phyloP scores from a whole-genome alignment of 2,113 vertebrate genomes.

The Formicarius rufipectus region DNA sequence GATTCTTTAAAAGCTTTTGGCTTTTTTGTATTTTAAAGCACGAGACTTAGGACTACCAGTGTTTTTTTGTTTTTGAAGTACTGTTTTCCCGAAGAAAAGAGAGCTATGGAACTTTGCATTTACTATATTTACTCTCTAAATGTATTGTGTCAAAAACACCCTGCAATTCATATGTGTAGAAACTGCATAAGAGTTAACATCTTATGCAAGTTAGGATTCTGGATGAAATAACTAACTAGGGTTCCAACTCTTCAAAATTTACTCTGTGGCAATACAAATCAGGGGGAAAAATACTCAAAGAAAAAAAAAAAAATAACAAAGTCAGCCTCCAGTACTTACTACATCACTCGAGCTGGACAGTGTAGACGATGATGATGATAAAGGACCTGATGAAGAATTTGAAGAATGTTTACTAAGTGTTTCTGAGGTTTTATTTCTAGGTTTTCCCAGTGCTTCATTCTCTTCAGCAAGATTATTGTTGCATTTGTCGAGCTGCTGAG shows the following conservation, averaged over 20 bases:
- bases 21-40: not conserved
- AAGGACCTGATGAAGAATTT: slow-evolving; percentile 90
- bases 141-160: not conserved
- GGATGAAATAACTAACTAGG: not conserved
- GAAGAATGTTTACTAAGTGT: slow-evolving; percentile 90
- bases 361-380: slow-evolving; percentile 88
- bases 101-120: not conserved
- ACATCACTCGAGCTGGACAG: slow-evolving; percentile 93
- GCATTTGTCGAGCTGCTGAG: slow-evolving; percentile 92
- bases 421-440: slow-evolving; percentile 80
- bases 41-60: not conserved
- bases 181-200: not conserved
- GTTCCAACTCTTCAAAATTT: not conserved
- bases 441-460: slow-evolving; percentile 75
- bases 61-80: not conserved
- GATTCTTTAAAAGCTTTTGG: not conserved
- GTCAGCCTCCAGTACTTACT: slow-evolving; percentile 76
- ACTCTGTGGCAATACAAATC: not conserved
- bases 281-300: fast-evolving
- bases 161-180: not conserved
- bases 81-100: not conserved
- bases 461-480: slow-evolving; percentile 93
- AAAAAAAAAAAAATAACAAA: not conserved
- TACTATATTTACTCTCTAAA: not conserved
- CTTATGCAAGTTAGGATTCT: slow-evolving; percentile 39